Evolutionary conservation across 2,888 invertebrate genomes (phyloP).

Genomic region (Itoplectis maculator): DNA sequence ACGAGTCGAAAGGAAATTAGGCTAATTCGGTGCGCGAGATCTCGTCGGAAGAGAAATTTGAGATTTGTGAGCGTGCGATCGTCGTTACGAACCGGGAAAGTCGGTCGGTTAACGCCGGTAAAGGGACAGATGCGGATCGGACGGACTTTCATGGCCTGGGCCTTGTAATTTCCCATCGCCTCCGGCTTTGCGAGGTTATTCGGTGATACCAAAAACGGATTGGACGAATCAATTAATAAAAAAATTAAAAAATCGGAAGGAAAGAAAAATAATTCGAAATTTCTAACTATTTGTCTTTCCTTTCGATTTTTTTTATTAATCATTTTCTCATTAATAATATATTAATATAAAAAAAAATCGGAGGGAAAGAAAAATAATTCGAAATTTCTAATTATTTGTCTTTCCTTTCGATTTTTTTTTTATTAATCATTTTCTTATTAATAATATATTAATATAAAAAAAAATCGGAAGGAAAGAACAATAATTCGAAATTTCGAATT

Average conservation of each 20-base stretch:
- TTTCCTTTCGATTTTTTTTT: no score
- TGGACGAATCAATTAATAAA: constrained; percentile 26
- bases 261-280: neutral
- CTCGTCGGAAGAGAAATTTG: constrained; percentile 16
- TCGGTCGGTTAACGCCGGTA: constrained; percentile 7
- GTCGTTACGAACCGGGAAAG: constrained; percentile 5
- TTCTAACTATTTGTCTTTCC: neutral
- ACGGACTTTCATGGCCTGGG: neutral
- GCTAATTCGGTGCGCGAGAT: constrained; percentile 1
- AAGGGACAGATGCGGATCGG: neutral
- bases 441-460: no score
- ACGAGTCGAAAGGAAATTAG: constrained; percentile 15
- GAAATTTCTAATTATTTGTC: no score
- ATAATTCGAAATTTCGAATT: no score
- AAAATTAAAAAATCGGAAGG: neutral
- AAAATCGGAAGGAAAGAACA: no score
- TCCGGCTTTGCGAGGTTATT: neutral
- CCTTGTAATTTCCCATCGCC: neutral
- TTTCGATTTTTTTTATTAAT: no score
- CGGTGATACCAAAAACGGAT: neutral
- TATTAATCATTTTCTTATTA: no score
- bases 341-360: no score
- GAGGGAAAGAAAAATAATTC: no score
- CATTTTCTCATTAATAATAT: no score
- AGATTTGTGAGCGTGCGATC: constrained; percentile 13